These are phyloP conservation scores for Chaenodraco wilsoni DNA, from an alignment of 2,797 vertebrate species.

Conservation along the genomic window DNA sequence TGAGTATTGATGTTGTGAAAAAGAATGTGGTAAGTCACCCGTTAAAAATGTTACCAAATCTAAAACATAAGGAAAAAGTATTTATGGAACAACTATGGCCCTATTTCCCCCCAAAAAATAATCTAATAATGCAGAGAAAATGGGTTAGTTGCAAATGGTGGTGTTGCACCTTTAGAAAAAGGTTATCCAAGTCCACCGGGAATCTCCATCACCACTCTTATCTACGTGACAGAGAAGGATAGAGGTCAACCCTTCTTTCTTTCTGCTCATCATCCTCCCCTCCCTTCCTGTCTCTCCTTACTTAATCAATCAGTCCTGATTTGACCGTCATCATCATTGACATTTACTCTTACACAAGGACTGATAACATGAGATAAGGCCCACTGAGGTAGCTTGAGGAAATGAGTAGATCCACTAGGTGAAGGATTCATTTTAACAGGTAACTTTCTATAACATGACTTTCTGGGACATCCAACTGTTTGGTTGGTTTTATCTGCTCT, in stretches of 20 bases:
- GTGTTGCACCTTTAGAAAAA: conserved; percentile 28
- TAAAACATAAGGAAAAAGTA: not conserved
- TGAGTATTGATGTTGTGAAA: not conserved
- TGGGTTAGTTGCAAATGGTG: not conserved
- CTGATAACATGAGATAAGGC: conserved; percentile 43
- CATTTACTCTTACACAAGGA: conserved; percentile 53
- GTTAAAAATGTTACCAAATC: not conserved
- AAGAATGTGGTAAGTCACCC: not conserved
- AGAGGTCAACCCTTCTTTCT: conserved; percentile 62
- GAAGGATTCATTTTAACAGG: conserved; percentile 11
- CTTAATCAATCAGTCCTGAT: conserved; percentile 70
- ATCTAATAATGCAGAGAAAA: not conserved
- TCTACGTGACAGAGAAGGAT: conserved; percentile 60
- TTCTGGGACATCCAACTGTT: not conserved
- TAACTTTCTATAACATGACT: not conserved
- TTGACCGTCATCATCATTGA: conserved; percentile 54
- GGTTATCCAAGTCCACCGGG: conserved; percentile 53
- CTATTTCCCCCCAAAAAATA: not conserved
- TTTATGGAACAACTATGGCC: not conserved
- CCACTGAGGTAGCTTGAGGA: conserved; percentile 21
- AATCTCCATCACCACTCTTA: conserved; percentile 65
- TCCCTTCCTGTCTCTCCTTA: conserved; percentile 61
- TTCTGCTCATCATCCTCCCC: conserved; percentile 40
- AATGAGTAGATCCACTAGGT: conserved; percentile 13
- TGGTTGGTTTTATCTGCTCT: not conserved